Evolutionary conservation across 2,797 vertebrate genomes (phyloP), one percentile per base, ranked within the genome.

Genomic region (Acipenser transmontanus): DNA sequence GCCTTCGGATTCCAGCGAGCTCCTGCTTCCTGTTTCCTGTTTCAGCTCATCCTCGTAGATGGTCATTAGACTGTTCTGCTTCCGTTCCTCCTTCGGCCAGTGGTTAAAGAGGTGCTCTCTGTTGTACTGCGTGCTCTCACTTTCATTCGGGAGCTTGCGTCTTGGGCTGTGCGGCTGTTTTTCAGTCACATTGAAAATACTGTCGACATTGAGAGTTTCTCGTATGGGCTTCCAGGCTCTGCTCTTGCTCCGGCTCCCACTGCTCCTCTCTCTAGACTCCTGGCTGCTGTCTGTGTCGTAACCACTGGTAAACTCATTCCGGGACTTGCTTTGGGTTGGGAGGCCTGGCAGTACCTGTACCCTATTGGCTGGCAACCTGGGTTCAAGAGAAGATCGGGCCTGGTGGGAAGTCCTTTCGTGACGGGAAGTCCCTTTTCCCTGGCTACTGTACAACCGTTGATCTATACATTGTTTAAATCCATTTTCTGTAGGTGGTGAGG

Each of bases 31-130:
- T 0, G 74, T 85, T 66, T 95, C 95, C 1, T 90, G 91, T 77
- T 88, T 92, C 51, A 85, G 85, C 81, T 97, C 97, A 6, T 98
- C 95, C 83, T 99, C 97, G 4, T 96, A 98, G 65, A 99, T 98
- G 51, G 97, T 98, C 94, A 94, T 92, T 59, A 99, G 85, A 66
- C 87, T 87, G 78, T 94, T 95, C 11, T 89, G 91, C 74, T 91
- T 89, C 49, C 81, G 82, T n/a, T 84, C 91, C 49, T 95, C 93
- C 60, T 84, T 84, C 0, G 82, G 76, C 69, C 87, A 76, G 1
- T 61, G 73, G 60, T 72, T 77, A 63, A 73, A 72, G 59, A 68
- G 80, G 50, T 89, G 64, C 14, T 84, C 80, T 0, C 74, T 78
- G 2, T 70, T 50, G 12, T 57, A 57, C 75, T 78, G 81, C 0